Base-by-base conservation (phyloP, 2,888 invertebrate species). In the Timema podura region DNA sequence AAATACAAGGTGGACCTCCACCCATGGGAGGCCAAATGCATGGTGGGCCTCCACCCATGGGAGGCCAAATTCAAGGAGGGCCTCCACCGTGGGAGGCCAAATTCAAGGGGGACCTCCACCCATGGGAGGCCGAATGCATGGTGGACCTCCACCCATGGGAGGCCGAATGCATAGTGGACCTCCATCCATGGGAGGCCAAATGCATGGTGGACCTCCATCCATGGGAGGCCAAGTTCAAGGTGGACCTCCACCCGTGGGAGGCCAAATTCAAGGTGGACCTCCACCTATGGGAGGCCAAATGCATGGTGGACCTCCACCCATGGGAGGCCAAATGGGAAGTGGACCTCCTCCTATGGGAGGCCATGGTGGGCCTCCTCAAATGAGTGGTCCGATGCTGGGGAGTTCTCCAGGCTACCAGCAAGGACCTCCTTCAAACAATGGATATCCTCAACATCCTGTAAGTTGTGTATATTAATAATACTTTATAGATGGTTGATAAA, bases 331-430 rank as follows among this genome's bases (percentile, higher is more conserved):
- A 67, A 49, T 69, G 10, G 65, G 54, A 44, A 70, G 69, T 45
- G 71, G 64, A 67, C 70, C 30, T 44, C 73, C 8, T 45, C 61
- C n/a, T 44, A 65, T 65, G 65, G 47, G 65, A 5, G 61, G 61
- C 15, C 61, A 30, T 65, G 79, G 77, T 71, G 65, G 57, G 16
- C 70, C 70, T 30, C 73, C 73, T 65, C 71, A 71, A 49, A 70
- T 77, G 75, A 80, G 80, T 9, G 81, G 81, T 78, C 81, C 79
- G n/a, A 78, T 80, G 11, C 77, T 54, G 6, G 79, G 79, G 7
- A 80, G 76, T 67, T 74, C 80, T 72, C 77, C 77, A 2, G 78
- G 79, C 11, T 76, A 80, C 73, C 78, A 79, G 30, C 81, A 79
- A 15, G 65, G 61, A 6, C 69, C 69, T 59, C 67, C 69, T n/a